Conservation (phyloP, 2,113 vertebrate genomes). For the Lampris megalopsis region DNA sequence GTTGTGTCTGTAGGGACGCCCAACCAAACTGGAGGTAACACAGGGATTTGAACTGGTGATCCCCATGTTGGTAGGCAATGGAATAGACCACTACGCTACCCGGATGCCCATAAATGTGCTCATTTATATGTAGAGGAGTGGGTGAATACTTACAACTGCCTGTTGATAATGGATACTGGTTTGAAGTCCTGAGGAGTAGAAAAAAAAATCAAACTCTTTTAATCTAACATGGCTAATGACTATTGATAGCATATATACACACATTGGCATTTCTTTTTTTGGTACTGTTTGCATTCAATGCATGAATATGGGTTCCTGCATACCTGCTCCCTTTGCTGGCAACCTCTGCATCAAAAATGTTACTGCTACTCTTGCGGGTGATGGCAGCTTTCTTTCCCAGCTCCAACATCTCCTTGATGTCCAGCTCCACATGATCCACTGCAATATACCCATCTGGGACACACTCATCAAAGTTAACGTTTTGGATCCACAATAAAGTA, state of each 20-base stretch:
- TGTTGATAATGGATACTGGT: constrained; percentile 46
- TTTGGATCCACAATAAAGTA: neutral
- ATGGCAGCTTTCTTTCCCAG: constrained; percentile 58
- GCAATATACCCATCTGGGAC: constrained; percentile 77
- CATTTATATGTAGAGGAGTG: too few relatives aligned
- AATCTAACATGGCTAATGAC: neutral
- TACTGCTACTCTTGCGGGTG: constrained; percentile 25
- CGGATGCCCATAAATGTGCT: too few relatives aligned
- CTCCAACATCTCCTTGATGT: constrained; percentile 75
- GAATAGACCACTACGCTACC: too few relatives aligned
- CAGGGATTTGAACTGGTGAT: too few relatives aligned
- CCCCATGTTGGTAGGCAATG: too few relatives aligned
- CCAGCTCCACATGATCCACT: constrained; percentile 71
- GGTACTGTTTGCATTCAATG: neutral
- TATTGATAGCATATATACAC: too few relatives aligned
- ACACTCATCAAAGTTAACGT: neutral
- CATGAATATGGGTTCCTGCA: neutral
- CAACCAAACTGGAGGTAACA: too few relatives aligned
- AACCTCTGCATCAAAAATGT: constrained; percentile 21
- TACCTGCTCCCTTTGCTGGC: constrained; percentile 57
- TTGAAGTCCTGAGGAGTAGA: constrained; percentile 58
- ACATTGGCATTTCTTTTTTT: neutral
- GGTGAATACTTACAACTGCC: constrained; percentile 80
- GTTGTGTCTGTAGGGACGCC: too few relatives aligned
- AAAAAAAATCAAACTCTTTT: neutral